phyloP scores from a whole-genome alignment of 2,797 vertebrate genomes.

The Bradypodion pumilum region DNA sequence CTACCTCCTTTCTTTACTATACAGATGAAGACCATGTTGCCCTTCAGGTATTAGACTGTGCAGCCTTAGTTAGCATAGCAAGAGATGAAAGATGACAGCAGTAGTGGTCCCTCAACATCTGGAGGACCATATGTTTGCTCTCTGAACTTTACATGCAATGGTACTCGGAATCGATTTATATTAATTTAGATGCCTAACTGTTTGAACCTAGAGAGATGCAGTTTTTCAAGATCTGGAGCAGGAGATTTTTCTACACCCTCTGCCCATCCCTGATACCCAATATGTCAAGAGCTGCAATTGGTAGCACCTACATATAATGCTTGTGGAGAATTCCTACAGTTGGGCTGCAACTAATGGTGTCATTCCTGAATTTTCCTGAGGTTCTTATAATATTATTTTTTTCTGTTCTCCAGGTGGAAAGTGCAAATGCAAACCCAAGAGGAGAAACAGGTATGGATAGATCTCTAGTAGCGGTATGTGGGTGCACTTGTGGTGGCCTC shows the following conservation, averaged over 20 bases:
- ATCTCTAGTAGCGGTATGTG: not conserved
- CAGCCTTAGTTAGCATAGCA: not conserved
- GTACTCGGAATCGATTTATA: not conserved
- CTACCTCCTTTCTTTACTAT: not conserved
- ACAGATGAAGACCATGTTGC: not conserved
- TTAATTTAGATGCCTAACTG: not conserved
- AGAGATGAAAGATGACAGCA: not conserved
- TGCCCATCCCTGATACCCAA: not conserved
- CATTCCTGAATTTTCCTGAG: not conserved
- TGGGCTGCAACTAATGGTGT: not conserved
- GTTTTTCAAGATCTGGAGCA: not conserved
- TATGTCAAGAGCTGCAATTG: not conserved
- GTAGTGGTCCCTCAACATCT: not conserved
- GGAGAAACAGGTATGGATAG: constrained; percentile 59
- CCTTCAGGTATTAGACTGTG: not conserved
- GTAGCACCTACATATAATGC: too few relatives aligned
- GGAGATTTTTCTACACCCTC: not conserved
- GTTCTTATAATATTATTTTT: not conserved
- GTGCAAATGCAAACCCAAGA: constrained; percentile 68
- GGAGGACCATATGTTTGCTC: not conserved
- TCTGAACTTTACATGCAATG: not conserved
- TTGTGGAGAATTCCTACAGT: not conserved
- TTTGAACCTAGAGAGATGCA: not conserved
- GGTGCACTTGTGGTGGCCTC: accelerated
- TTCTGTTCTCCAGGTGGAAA: constrained; percentile 60